Base-by-base conservation (phyloP, 2,888 invertebrate species). In the Caenorhabditis angaria region DNA sequence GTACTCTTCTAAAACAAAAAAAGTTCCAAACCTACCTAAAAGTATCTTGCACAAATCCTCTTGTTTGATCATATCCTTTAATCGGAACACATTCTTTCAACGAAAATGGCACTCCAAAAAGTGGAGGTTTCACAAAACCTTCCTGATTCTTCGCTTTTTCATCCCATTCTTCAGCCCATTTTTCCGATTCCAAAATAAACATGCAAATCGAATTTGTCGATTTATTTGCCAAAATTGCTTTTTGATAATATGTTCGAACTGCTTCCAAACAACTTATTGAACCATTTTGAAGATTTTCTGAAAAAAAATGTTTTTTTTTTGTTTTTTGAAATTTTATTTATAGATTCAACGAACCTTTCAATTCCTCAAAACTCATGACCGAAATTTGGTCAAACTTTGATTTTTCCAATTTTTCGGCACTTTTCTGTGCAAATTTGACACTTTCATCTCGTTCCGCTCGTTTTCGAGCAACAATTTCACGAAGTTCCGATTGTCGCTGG, bases 11-110 rank as follows among this genome's bases (percentile, higher is more conserved):
- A n/a, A n/a, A n/a, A n/a, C n/a, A n/a, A n/a, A n/a, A n/a, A n/a
- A n/a, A n/a, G n/a, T n/a, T n/a, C 32, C 32, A 32, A 32, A 41
- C 6, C 18, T 41, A 41, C 41, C 41, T 41, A 41, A 41, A 81
- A n/a, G 87, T 73, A 24, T 78, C 79, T 65, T 87, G 85, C 4
- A 86, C 87, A 55, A 87, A 84, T n/a, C 88, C 88, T 12, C 81
- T 65, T 24, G 83, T 82, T 55, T 70, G 71, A 65, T 84, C 84
- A 68, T 82, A 82, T 12, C 82, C 83, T 64, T 85, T 77, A 35
- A 85, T 56, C 41, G 70, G 65, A 8, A 80, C 76, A 59, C 79
- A 80, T 69, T 83, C 85, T 63, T 85, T 85, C 64, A 85, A 66
- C 57, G 83, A 84, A 62, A 85, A 72, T 18, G 85, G 85, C 14